A percentile compares a stretch with the other conserved stretches of the same genome.
These are phyloP conservation scores for Montipora foliosa DNA, from an alignment of 64 coral and sea anemone genomes.

Conservation along the genomic window DNA sequence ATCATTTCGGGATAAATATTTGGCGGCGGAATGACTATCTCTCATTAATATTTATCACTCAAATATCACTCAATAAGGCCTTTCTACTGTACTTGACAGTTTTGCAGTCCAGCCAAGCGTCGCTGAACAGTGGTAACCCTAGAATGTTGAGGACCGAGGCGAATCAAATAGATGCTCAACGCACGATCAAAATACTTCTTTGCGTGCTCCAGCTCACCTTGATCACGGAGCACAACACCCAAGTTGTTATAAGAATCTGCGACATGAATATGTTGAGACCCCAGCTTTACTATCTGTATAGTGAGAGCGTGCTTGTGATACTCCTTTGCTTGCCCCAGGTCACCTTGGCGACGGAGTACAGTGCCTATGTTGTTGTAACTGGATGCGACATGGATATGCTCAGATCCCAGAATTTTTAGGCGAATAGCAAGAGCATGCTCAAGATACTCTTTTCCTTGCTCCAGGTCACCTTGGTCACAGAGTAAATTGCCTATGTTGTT, in stretches of 20 bases:
- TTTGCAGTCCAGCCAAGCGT: neutral
- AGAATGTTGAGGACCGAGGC: neutral
- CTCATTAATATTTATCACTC: no score
- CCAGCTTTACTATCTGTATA: neutral
- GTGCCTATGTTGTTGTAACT: neutral
- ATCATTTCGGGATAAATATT: no score
- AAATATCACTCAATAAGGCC: no score
- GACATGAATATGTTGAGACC: constrained; percentile 19
- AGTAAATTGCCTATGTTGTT: neutral
- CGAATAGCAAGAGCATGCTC: neutral
- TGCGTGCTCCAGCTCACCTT: neutral
- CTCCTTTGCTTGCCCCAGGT: constrained; percentile 10
- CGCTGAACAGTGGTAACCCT: neutral
- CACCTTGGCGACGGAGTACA: neutral
- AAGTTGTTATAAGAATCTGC: neutral
- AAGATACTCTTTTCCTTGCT: constrained; percentile 5
- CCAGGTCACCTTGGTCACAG: neutral
- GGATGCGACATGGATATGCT: neutral
- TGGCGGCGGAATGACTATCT: no score
- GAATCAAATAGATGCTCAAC: neutral
- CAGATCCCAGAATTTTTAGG: neutral
- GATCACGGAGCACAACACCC: neutral
- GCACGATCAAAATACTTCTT: neutral
- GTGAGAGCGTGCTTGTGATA: constrained; percentile 1
- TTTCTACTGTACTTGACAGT: no score